Evolutionary conservation across 1,140 invertebrate genomes (phyloP).

Genomic region (Diorhabda elongata): DNA sequence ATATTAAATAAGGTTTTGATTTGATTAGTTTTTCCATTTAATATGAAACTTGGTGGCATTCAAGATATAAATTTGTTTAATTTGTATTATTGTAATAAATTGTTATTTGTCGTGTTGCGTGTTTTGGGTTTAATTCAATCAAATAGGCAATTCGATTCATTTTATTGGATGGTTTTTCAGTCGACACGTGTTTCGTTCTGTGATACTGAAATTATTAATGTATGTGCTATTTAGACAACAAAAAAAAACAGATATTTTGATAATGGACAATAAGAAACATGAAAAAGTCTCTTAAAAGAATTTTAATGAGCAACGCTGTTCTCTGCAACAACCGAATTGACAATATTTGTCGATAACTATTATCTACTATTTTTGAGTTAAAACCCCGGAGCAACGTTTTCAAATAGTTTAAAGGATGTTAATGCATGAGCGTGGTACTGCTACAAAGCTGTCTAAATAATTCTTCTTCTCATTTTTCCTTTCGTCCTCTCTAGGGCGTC

Average conservation of each 20-base stretch:
- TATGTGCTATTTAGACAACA: not conserved
- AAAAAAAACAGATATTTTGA: not conserved
- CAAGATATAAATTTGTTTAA: slow-evolving; percentile 4
- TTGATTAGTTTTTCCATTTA: slow-evolving; percentile 13
- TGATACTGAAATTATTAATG: not conserved
- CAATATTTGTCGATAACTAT: too few relatives aligned
- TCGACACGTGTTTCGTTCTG: not conserved
- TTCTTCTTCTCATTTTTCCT: too few relatives aligned
- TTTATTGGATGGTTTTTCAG: not conserved
- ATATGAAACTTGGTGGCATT: slow-evolving; percentile 5
- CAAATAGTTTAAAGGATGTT: too few relatives aligned
- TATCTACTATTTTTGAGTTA: too few relatives aligned
- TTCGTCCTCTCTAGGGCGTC: too few relatives aligned
- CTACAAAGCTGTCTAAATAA: too few relatives aligned
- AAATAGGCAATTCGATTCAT: not conserved
- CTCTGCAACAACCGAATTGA: too few relatives aligned
- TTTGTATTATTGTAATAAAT: slow-evolving; percentile 7
- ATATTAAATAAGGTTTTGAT: slow-evolving; percentile 3
- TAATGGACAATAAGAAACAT: too few relatives aligned
- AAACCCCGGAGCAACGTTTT: too few relatives aligned
- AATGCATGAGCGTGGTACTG: too few relatives aligned
- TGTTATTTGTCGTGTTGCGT: not conserved
- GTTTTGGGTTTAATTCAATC: slow-evolving; percentile 1
- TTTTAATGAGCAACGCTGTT: too few relatives aligned
- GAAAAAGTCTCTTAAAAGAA: too few relatives aligned